Base-by-base conservation (phyloP, 2,797 vertebrate species). In the Lophius americanus region DNA sequence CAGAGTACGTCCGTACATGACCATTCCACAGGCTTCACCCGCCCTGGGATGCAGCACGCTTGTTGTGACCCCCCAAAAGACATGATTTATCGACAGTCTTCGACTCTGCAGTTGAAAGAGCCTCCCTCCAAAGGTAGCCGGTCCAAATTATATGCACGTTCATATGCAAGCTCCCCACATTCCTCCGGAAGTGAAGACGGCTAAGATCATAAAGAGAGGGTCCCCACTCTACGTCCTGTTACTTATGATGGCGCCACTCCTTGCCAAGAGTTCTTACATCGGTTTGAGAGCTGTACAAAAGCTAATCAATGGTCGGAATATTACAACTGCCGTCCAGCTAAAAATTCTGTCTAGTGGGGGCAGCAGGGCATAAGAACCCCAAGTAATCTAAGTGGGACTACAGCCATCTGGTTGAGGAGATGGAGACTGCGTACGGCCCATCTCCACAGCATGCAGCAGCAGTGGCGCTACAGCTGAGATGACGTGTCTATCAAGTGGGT, bases 381-480 rank as follows among this genome's bases (percentile, higher is more conserved):
- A 13, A 47, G 2, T 79, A 61, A 5, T 9, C 60, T 0, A 1
- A 32, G 3, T 82, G 72, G 71, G 47, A 77, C 7, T 70, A 84
- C 13, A 1, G 33, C 10, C 11, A 9, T 12, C 57, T 78, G 3
- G 9, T 79, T 48, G 60, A 76, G 32, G 78, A 85, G 2, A 7
- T 79, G 3, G 73, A 85, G 2, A 61, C 7, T 13, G 63, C 64
- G 7, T 81, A 77, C 0, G 59, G 73, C 5, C 72, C 73, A 1
- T 73, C 71, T 1, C 81, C 73, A 1, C 81, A 66, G 76, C 57
- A 84, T 32, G 73, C 77, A 6, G 58, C 64, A 10, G 73, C 79
- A 2, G 68, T 79, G 9, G 68, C 50, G 3, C 53, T 77, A 7
- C 69, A 83, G 32, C 53, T 80, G 48, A 83, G 63, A 3, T 67